phyloP scores from a whole-genome alignment of 2,888 invertebrate species.

The Trissolcus brochymenae region DNA sequence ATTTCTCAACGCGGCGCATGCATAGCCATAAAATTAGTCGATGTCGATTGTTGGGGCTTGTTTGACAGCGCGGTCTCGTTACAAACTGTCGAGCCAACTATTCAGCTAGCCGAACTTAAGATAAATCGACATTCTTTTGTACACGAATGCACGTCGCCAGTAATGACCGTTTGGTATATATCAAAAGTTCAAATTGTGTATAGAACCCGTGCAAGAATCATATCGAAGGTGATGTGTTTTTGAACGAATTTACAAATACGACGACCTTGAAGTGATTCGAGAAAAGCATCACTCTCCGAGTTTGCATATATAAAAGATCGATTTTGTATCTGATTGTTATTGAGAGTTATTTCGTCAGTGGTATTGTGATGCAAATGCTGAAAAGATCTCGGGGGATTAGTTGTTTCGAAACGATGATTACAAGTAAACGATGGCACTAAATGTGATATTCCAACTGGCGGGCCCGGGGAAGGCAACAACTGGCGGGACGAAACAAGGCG shows the following conservation, averaged over 20 bases:
- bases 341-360: slow-evolving; percentile 12
- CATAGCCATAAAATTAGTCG: slow-evolving; percentile 27
- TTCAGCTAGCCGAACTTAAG: slow-evolving; percentile 29
- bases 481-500: slow-evolving; percentile 14
- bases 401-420: slow-evolving; percentile 14
- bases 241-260: no score
- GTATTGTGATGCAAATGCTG: slow-evolving; percentile 33
- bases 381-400: slow-evolving; percentile 13
- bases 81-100: slow-evolving; percentile 42
- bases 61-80: slow-evolving; percentile 47
- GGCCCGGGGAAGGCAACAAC: slow-evolving; percentile 11
- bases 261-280: no score
- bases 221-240: no score
- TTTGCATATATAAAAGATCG: no score
- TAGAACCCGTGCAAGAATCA: no score
- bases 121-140: slow-evolving; percentile 22
- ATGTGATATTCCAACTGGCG: slow-evolving; percentile 23
- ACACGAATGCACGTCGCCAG: neutral
- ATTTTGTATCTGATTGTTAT: no score
- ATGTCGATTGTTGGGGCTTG: slow-evolving; percentile 29
- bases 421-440: slow-evolving; percentile 9
- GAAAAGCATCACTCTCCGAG: no score
- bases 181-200: no score
- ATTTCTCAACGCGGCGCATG: slow-evolving; percentile 34
- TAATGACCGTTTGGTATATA: neutral